Evolutionary conservation across 2,113 vertebrate species (phyloP).

Genomic region (Colaptes auratus): DNA sequence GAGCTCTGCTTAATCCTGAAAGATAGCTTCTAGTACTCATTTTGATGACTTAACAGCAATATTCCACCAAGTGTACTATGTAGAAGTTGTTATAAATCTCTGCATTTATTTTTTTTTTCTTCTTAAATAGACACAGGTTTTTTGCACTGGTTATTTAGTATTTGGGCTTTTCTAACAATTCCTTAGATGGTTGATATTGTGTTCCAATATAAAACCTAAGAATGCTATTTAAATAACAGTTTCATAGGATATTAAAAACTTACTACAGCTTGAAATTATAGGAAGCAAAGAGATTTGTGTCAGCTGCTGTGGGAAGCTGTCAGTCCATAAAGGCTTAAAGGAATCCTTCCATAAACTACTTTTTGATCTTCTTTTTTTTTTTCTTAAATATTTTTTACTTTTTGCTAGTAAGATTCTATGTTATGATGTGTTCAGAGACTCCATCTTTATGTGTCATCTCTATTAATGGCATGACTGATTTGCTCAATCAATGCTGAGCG

Average conservation of each 20-base stretch:
- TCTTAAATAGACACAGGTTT: not conserved
- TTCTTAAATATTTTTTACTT: not conserved
- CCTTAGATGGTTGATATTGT: not conserved
- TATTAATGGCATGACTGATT: not conserved
- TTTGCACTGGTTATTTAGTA: not conserved
- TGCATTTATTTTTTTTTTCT: not conserved
- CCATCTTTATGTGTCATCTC: not conserved
- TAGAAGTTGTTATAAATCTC: not conserved
- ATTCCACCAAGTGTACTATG: not conserved
- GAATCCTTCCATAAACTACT: not conserved
- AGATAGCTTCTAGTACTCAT: not conserved
- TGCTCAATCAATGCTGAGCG: not conserved
- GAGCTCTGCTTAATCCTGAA: not conserved
- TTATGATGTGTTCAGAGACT: not conserved
- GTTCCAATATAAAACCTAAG: not conserved
- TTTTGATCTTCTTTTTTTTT: not conserved
- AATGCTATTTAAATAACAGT: not conserved
- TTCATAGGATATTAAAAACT: not conserved
- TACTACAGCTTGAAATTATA: not conserved
- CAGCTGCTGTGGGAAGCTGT: not conserved
- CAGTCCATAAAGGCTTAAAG: not conserved
- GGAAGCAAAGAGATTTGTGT: not conserved
- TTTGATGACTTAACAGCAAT: not conserved
- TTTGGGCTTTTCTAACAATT: not conserved
- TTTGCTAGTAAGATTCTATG: not conserved